Base-by-base conservation (phyloP, 1,140 invertebrate genomes). In the Zaprionus taronus region DNA sequence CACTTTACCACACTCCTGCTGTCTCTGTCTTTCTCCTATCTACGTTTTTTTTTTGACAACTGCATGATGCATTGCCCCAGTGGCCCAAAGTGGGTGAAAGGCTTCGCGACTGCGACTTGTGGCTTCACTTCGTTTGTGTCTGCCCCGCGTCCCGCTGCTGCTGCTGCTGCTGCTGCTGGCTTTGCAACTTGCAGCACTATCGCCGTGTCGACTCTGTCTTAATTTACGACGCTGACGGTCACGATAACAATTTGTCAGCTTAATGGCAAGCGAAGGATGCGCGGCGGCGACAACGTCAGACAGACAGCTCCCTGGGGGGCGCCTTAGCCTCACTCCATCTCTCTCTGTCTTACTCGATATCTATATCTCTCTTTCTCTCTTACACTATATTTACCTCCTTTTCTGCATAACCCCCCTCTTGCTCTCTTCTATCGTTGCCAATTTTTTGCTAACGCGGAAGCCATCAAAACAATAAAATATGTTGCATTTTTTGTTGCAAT, bases 171-270 rank as follows among this genome's bases (percentile, higher is more conserved):
- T 24, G 24, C 24, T 26, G 24, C 24, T 26, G 24, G 1, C 26
- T n/a, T 0, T 28, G 53, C 26, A 28, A 22, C 51, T 26, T 15
- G 22, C 24, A 56, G n/a, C 53, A 53, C 44, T 58, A 20, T 69
- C 38, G 36, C 34, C 53, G 36, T 70, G 26, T 41, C 68, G 66
- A 68, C 72, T 74, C 72, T 70, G 65, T 80, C 83, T 90, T 84
- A 90, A 89, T 89, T 89, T 89, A 89, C 85, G 85, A 90, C 86
- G 76, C 57, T 69, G 72, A 77, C 82, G 69, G 51, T 70, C 57
- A 58, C 86, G 85, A 90, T 90, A 90, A 90, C 85, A 90, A 90
- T 90, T 90, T 90, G 85, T 90, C 85, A 90, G 81, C 85, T 90
- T 89, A 89, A 89, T 89, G 84, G 84, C 81, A 63, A 65, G 64